Percentiles rank a stretch among this genome's conserved stretches.
phyloP scores from a whole-genome alignment of 2,113 vertebrate species.

The Spea multiplicata region DNA sequence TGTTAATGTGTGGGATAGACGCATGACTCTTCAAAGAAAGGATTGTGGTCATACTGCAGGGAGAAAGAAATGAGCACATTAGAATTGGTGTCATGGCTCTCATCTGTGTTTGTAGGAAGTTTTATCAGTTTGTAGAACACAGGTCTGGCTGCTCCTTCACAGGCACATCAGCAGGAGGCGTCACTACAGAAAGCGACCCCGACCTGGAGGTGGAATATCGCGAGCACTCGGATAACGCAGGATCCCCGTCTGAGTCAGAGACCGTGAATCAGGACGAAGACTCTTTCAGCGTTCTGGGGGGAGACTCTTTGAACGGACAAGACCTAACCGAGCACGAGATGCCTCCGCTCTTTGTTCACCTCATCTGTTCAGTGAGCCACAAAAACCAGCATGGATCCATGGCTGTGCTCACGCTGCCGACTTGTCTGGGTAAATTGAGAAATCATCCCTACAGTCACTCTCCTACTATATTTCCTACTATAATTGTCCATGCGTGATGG shows the following conservation, averaged over 20 bases:
- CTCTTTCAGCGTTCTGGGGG: slow-evolving; percentile 92
- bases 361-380: slow-evolving; percentile 88
- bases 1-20: too few species aligned
- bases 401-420: slow-evolving; percentile 86
- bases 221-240: slow-evolving; percentile 70
- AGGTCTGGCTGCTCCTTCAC: background rate
- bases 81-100: too few species aligned
- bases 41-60: too few species aligned
- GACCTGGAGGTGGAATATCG: slow-evolving; percentile 94
- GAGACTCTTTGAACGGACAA: slow-evolving; percentile 79
- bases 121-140: too few species aligned
- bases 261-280: slow-evolving; percentile 88
- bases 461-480: too few species aligned
- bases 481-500: too few species aligned
- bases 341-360: slow-evolving; percentile 90
- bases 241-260: slow-evolving; percentile 75
- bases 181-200: slow-evolving; percentile 90
- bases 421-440: slow-evolving; percentile 82
- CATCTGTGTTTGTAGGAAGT: too few species aligned
- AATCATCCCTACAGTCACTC: too few species aligned
- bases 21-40: too few species aligned
- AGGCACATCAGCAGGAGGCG: slow-evolving; percentile 79
- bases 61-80: too few species aligned
- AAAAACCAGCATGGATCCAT: slow-evolving; percentile 87
- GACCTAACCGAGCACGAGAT: slow-evolving; percentile 81